These are phyloP conservation scores for Nanorana parkeri DNA, from an alignment of 2,113 vertebrate genomes.

Conservation along the genomic window DNA sequence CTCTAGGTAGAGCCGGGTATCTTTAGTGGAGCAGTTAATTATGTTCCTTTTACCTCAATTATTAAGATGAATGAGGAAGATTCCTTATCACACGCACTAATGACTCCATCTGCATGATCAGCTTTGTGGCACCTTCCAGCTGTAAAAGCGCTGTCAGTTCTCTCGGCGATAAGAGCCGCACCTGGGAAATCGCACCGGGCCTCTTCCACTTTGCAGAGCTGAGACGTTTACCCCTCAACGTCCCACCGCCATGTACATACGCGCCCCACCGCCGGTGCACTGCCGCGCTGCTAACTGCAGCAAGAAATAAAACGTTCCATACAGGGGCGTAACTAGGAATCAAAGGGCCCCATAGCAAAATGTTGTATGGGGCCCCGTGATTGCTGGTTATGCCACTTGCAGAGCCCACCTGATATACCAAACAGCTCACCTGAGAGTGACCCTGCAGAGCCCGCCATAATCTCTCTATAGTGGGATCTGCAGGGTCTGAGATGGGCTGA, in stretches of 20 bases:
- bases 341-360: no score
- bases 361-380: no score
- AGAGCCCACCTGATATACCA: no score
- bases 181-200: background rate
- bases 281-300: background rate
- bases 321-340: no score
- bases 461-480: no score
- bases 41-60: constrained; percentile 71
- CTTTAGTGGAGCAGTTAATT: constrained; percentile 78
- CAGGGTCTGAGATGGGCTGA: no score
- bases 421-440: no score
- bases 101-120: constrained; percentile 58
- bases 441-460: no score
- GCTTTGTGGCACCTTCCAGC: constrained; percentile 8
- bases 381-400: no score
- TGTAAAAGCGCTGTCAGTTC: background rate
- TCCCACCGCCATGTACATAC: background rate
- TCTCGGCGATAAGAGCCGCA: background rate
- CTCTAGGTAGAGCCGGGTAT: constrained; percentile 63
- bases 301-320: background rate
- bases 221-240: background rate
- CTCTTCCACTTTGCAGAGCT: background rate
- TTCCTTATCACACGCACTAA: constrained; percentile 64
- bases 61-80: constrained; percentile 74
- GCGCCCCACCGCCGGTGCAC: background rate